phyloP scores from a whole-genome alignment of 2,888 invertebrate genomes.

The Deroplatys truncata region DNA sequence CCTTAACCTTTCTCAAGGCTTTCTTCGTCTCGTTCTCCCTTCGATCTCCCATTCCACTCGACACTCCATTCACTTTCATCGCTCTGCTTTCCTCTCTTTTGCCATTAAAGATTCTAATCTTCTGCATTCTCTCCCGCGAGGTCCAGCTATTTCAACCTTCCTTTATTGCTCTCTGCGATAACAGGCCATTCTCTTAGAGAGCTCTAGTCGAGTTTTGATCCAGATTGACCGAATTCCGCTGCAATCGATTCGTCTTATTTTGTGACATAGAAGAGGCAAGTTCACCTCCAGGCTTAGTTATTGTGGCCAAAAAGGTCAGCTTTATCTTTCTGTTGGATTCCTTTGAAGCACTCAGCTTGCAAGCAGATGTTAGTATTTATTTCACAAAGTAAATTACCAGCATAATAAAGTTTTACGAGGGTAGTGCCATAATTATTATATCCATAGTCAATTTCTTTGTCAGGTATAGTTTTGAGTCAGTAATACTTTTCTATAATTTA shows the following conservation, averaged over 20 bases:
- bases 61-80: not conserved
- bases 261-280: not conserved
- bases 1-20: not conserved
- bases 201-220: not conserved
- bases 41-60: not conserved
- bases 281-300: not conserved
- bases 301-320: too few species aligned
- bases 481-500: too few species aligned
- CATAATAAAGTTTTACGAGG: too few species aligned
- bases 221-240: not conserved
- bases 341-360: too few species aligned
- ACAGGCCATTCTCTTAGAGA: not conserved
- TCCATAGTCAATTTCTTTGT: too few species aligned
- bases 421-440: too few species aligned
- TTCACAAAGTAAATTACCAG: too few species aligned
- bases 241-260: not conserved
- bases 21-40: not conserved
- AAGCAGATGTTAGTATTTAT: too few species aligned
- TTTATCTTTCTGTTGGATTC: too few species aligned
- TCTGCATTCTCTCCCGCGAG: not conserved
- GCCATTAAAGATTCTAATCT: not conserved
- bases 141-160: not conserved
- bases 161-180: not conserved
- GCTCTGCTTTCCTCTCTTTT: not conserved
- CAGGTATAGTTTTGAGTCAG: too few species aligned